Conservation (phyloP, 2,113 vertebrate species). For the Onychostruthus taczanowskii region DNA sequence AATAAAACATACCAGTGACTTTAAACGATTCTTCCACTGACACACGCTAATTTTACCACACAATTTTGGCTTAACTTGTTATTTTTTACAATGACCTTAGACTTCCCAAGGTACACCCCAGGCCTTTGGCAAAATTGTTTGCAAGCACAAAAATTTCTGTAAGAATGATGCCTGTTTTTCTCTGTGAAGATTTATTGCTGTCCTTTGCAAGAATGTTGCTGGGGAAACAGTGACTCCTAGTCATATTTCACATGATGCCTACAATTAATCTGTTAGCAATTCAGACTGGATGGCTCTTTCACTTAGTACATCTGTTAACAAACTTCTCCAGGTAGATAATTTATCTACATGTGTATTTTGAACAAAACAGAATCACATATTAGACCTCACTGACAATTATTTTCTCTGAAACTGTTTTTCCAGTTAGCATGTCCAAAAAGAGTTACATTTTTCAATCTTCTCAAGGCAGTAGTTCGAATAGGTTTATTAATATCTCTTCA, state of each 20-base stretch:
- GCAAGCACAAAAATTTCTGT: background rate
- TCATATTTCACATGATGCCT: conserved; percentile 51
- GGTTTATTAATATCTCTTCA: background rate
- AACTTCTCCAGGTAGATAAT: background rate
- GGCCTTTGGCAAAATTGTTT: background rate
- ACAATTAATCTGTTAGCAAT: conserved; percentile 25
- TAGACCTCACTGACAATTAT: background rate
- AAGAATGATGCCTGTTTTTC: background rate
- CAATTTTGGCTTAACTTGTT: background rate
- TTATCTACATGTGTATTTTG: background rate
- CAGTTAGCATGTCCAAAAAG: background rate
- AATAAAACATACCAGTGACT: background rate
- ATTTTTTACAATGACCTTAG: background rate
- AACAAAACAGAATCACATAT: background rate
- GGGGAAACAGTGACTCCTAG: conserved; percentile 44
- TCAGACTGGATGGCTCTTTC: background rate
- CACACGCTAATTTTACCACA: background rate
- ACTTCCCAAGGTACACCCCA: background rate
- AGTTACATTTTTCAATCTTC: background rate
- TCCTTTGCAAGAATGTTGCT: conserved; percentile 32
- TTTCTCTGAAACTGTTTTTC: background rate
- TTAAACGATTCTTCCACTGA: background rate
- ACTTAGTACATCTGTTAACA: background rate
- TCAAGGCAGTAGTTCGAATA: background rate
- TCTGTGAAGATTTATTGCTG: background rate